Conservation (phyloP, 2,113 vertebrate species). For the Gnathonemus longibarbis region DNA sequence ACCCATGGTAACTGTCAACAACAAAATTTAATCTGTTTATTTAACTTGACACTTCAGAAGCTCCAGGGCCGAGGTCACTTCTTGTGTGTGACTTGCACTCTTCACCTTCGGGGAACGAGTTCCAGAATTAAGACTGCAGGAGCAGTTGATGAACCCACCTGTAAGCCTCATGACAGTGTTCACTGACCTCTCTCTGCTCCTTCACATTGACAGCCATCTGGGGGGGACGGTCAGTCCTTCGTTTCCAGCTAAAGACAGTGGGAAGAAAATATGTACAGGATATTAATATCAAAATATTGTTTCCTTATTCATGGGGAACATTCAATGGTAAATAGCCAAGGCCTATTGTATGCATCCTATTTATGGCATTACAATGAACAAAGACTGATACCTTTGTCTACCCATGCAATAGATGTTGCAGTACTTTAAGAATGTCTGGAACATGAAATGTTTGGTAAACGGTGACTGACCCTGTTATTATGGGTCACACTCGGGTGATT, state of each 20-base stretch:
- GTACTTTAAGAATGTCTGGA: not conserved
- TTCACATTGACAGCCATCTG: not conserved
- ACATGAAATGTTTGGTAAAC: not conserved
- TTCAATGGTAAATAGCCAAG: too few species aligned
- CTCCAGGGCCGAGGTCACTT: not conserved
- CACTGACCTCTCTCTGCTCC: not conserved
- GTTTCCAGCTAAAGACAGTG: not conserved
- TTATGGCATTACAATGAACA: not conserved
- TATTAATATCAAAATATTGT: conserved; percentile 5
- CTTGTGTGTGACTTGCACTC: not conserved
- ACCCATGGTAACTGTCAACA: not conserved
- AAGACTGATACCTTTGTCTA: not conserved
- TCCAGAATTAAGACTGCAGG: not conserved
- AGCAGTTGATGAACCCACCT: not conserved
- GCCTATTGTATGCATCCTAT: not conserved
- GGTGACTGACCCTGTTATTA: not conserved
- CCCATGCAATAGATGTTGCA: not conserved
- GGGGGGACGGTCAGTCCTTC: not conserved
- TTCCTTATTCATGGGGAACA: not conserved
- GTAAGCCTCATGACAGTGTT: not conserved
- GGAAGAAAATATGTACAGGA: not conserved
- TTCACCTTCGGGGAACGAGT: not conserved
- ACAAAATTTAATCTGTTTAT: not conserved
- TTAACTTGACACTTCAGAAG: not conserved
- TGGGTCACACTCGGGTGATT: not conserved